A percentile compares a stretch with the other conserved stretches of the same genome.
These are phyloP conservation scores for Trypoxylus dichotomus DNA, from an alignment of 1,140 invertebrate species.

Conservation along the genomic window DNA sequence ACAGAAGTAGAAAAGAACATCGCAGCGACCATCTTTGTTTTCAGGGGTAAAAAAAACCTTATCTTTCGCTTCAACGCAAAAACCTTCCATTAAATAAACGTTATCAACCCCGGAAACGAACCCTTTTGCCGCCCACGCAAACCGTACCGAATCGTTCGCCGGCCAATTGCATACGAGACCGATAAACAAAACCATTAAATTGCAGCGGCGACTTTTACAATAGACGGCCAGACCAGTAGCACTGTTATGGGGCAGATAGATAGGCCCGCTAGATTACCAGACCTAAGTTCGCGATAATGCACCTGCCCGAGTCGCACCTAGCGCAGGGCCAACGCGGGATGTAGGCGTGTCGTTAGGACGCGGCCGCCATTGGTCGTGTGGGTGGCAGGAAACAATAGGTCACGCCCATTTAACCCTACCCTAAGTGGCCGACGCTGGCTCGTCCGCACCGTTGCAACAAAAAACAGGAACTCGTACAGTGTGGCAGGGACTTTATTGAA, in stretches of 20 bases:
- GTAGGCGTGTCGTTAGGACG: conserved; percentile 32
- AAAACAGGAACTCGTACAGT: background rate
- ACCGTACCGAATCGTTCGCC: too few relatives aligned
- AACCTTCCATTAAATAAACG: too few relatives aligned
- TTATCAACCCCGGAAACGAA: too few relatives aligned
- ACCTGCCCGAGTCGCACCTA: conserved; percentile 13
- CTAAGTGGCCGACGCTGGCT: background rate
- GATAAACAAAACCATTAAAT: background rate
- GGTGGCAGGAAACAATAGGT: conserved; percentile 35
- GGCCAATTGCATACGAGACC: background rate
- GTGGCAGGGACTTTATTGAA: conserved; percentile 4
- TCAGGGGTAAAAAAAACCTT: too few relatives aligned
- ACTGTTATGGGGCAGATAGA: background rate
- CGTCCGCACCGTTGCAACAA: background rate
- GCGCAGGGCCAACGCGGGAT: conserved; percentile 33
- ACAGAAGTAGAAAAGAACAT: too few relatives aligned
- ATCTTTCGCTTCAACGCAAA: too few relatives aligned
- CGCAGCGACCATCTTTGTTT: too few relatives aligned
- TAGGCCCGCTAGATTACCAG: background rate
- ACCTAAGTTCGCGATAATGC: background rate
- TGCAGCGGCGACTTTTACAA: background rate
- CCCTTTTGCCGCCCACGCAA: too few relatives aligned
- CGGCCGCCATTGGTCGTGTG: conserved; percentile 37
- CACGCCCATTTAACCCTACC: conserved; percentile 32
- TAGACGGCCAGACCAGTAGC: background rate